phyloP scores from a whole-genome alignment of 1,140 invertebrate genomes.

The Saccostrea cuccullata region DNA sequence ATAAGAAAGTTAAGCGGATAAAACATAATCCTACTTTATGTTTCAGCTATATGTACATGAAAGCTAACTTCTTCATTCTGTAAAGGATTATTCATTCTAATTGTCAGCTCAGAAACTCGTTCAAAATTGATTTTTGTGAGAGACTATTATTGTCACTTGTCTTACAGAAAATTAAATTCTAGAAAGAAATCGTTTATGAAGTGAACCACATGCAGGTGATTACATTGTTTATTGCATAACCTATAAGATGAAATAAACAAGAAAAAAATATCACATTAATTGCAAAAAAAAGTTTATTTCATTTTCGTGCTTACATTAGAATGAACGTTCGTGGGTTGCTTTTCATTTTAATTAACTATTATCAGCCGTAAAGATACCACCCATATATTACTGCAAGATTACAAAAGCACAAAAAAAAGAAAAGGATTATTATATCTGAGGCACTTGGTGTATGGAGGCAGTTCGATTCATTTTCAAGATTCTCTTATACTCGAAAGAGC shows the following conservation, averaged over 20 bases:
- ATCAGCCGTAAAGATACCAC: background rate
- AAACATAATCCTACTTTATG: too few species aligned
- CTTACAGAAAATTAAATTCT: background rate
- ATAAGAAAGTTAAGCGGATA: too few species aligned
- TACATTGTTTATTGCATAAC: too few species aligned
- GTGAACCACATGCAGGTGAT: background rate
- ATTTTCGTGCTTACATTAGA: background rate
- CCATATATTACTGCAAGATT: background rate
- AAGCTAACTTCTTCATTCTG: background rate
- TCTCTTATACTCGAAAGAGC: background rate
- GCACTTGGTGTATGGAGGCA: background rate
- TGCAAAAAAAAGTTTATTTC: background rate
- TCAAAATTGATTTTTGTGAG: background rate
- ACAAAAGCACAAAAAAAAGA: background rate
- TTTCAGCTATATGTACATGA: too few species aligned
- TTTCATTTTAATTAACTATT: background rate
- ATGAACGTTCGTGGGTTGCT: background rate
- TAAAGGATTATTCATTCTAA: background rate
- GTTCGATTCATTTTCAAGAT: background rate
- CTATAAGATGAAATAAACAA: background rate
- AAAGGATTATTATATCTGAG: background rate
- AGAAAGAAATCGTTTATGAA: background rate
- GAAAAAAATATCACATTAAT: background rate
- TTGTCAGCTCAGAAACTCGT: background rate
- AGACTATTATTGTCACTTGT: background rate